Evolutionary conservation across 1,140 invertebrate species (phyloP).

Genomic region (Caenorhabditis latens): DNA sequence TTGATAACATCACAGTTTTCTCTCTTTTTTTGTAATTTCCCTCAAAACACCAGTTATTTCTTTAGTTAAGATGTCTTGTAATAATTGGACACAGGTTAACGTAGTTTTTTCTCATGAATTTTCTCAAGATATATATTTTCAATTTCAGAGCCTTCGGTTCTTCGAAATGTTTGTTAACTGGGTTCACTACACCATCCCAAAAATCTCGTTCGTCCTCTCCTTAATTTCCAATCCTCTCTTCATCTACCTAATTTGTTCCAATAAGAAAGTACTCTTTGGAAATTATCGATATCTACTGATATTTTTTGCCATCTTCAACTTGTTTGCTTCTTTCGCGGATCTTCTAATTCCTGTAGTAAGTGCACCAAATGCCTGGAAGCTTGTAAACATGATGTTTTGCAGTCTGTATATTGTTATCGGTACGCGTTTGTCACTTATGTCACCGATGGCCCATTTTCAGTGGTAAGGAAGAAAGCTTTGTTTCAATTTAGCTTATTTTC

Average conservation of each 20-base stretch:
- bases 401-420: background rate
- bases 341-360: slow-evolving; percentile 13
- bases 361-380: background rate
- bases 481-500: background rate
- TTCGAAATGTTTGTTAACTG: slow-evolving; percentile 5
- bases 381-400: background rate
- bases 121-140: no score
- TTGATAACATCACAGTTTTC: no score
- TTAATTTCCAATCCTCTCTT: background rate
- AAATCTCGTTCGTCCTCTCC: slow-evolving; percentile 7
- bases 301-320: slow-evolving; percentile 16
- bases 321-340: slow-evolving; percentile 9
- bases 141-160: no score
- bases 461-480: background rate
- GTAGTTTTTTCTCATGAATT: no score
- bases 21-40: no score
- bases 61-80: no score
- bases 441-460: background rate
- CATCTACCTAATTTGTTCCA: background rate
- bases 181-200: background rate
- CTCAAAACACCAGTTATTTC: no score
- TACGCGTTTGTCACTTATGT: slow-evolving; percentile 16
- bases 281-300: slow-evolving; percentile 4
- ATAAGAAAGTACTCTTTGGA: slow-evolving; percentile 17
- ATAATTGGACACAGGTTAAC: no score